phyloP scores from a whole-genome alignment of 2,888 invertebrate genomes.

The Trichogramma dendrolimi region DNA sequence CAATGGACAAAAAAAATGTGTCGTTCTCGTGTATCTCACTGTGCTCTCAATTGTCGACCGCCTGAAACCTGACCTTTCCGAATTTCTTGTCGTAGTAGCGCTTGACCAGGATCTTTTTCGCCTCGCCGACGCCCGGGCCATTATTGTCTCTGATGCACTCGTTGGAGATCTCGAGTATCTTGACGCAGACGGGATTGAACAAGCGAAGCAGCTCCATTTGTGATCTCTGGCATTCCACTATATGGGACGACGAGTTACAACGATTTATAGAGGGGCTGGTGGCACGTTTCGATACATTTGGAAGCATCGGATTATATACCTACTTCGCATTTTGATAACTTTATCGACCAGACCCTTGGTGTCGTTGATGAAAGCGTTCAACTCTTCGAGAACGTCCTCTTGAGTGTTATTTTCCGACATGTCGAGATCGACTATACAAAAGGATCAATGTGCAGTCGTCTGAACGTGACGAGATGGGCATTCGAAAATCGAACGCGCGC shows the following conservation, averaged over 20 bases:
- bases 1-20: constrained; percentile 9
- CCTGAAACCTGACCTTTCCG: too few relatives aligned
- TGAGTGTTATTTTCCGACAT: constrained; percentile 1
- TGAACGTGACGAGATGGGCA: background rate
- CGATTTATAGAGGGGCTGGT: background rate
- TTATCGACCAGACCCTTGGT: constrained; percentile 34
- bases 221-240: constrained; percentile 35
- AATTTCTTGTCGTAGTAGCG: too few relatives aligned
- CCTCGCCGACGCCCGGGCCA: too few relatives aligned
- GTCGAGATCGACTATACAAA: background rate
- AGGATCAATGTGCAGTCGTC: background rate
- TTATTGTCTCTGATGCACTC: background rate
- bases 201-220: constrained; percentile 33
- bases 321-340: constrained; percentile 36
- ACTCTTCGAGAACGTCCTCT: constrained; percentile 18
- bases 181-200: constrained; percentile 31
- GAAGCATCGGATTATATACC: constrained; percentile 10
- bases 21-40: too few relatives aligned
- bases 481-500: background rate
- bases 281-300: background rate
- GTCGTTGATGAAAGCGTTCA: constrained; percentile 25
- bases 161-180: constrained; percentile 14
- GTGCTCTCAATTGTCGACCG: too few relatives aligned
- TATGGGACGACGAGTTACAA: background rate
- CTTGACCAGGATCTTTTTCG: too few relatives aligned